Evolutionary conservation across 2,113 vertebrate genomes (phyloP).

Genomic region (Ascaphus truei): DNA sequence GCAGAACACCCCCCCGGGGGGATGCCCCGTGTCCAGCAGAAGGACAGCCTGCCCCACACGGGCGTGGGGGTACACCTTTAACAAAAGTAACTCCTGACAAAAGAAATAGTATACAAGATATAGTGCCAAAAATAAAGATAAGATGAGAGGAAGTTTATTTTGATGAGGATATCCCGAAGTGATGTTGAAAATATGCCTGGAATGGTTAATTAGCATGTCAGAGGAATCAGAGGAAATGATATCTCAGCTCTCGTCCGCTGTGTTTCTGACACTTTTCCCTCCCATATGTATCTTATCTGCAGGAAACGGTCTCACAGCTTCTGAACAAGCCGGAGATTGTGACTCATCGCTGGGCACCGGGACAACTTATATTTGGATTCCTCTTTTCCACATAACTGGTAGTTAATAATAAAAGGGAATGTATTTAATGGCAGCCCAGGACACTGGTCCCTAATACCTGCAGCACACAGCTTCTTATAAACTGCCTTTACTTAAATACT

Average conservation of each 20-base stretch:
- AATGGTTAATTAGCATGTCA: constrained; percentile 65
- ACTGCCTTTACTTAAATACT: no score
- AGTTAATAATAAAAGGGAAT: constrained; percentile 33
- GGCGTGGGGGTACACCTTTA: no score
- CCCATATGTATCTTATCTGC: constrained; percentile 70
- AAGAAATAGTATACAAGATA: no score
- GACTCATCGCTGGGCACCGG: constrained; percentile 61
- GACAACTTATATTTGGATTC: constrained; percentile 46
- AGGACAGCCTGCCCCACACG: no score
- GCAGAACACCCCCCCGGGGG: no score
- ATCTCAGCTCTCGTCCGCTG: constrained; percentile 43
- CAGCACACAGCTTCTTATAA: no score
- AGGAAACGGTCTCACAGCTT: constrained; percentile 73
- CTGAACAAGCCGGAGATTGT: constrained; percentile 58
- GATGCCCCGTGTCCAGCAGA: no score
- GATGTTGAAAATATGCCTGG: constrained; percentile 65
- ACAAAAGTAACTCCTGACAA: no score
- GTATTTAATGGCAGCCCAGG: neutral
- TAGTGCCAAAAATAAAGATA: constrained; percentile 58
- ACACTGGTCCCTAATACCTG: no score
- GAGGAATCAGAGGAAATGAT: constrained; percentile 59
- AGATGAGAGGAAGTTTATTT: constrained; percentile 66
- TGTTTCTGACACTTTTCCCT: constrained; percentile 56
- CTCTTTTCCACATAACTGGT: constrained; percentile 48
- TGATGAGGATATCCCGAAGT: constrained; percentile 76